Evolutionary conservation across 2,113 vertebrate genomes (phyloP), one percentile per base, ranked within the genome.

Genomic region (Vidua chalybeata): DNA sequence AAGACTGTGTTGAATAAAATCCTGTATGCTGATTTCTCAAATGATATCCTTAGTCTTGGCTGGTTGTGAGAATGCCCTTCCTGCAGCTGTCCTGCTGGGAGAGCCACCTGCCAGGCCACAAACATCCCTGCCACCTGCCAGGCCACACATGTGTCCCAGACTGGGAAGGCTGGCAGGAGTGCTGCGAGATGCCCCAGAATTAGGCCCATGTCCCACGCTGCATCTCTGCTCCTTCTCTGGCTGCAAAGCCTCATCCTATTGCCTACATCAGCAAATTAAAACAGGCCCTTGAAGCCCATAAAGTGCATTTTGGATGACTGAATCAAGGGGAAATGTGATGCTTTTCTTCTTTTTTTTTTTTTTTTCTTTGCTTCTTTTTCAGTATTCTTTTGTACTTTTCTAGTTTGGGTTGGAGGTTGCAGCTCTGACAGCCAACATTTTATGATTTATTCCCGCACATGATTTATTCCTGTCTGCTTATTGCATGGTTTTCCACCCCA

Each of bases 171-270:
- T 69, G 59, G 59, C 17, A 3, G 63, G 13, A 80, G 31, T 5
- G 2, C 64, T 4, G 3, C 26, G 27, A 63, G 18, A 24, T 67
- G 28, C 56, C 52, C 51, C 64, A 35, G 62, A 71, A 66, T 7
- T 66, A 52, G 41, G 41, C 35, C 31, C 19, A 6, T 0, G 0
- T 7, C 28, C 35, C 12, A 2, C 5, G 3, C 51, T 33, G 5
- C 0, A 0, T 66, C 68, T 56, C 72, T 0, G 0, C 45, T 89
- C 23, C 43, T 78, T 33, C 71, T 61, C 46, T 39, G 21, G 26
- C 59, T 77, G 37, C 68, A 69, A 18, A 69, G 37, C 17, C 79
- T 49, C 3, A 0, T 76, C 62, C 73, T 21, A 0, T n/a, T 80
- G 83, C 79, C 80, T 41, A 9, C 4, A 4, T 62, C 41, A 74